Evolutionary conservation across 2,113 vertebrate genomes (phyloP).

Genomic region (Malurus melanocephalus): DNA sequence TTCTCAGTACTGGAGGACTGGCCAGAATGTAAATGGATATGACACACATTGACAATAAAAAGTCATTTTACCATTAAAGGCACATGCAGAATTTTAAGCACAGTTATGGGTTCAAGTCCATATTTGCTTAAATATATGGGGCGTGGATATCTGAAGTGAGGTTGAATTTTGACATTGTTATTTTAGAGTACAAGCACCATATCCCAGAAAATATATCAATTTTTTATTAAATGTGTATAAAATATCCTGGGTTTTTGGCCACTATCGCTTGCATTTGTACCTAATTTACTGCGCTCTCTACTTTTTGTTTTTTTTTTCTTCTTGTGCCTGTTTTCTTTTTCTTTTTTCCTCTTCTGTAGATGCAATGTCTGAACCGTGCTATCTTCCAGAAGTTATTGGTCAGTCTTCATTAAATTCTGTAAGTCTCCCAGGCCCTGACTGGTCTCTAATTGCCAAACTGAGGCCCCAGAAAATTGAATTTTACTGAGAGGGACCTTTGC

Average conservation of each 20-base stretch:
- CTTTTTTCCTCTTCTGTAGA: background rate
- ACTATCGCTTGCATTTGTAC: background rate
- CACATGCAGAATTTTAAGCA: background rate
- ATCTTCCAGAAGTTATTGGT: background rate
- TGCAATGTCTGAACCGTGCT: background rate
- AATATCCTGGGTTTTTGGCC: background rate
- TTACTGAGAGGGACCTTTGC: background rate
- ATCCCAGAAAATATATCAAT: background rate
- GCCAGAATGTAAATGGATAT: constrained; percentile 1
- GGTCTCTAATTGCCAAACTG: background rate
- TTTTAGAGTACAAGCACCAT: background rate
- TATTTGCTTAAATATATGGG: background rate
- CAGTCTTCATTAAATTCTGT: background rate
- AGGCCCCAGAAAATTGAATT: background rate
- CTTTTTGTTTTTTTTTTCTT: background rate
- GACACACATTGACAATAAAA: constrained; percentile 28
- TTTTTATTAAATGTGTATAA: background rate
- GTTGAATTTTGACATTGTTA: background rate
- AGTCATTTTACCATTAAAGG: background rate
- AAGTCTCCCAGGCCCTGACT: background rate
- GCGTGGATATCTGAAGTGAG: background rate
- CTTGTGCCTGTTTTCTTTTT: background rate
- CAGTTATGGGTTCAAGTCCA: background rate
- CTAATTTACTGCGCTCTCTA: background rate
- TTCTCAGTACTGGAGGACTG: constrained; percentile 7